A percentile compares a stretch with the other conserved stretches of the same genome.
These are phyloP conservation scores for Falco rusticolus DNA, from an alignment of 2,797 vertebrate species.

Conservation along the genomic window DNA sequence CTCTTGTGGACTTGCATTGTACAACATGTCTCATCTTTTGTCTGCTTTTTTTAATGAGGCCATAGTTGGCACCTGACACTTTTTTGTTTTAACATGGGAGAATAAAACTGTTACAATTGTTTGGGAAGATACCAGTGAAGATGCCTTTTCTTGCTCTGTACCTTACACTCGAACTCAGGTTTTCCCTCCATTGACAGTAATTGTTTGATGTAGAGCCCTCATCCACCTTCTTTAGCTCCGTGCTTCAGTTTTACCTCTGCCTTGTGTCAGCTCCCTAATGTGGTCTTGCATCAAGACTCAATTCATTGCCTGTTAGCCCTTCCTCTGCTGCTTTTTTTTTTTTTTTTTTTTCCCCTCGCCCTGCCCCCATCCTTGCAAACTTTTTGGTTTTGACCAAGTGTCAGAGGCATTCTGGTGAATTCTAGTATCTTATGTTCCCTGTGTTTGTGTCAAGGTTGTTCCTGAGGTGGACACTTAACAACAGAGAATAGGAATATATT, in stretches of 20 bases:
- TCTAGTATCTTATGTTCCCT: neutral
- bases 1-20: neutral
- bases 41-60: neutral
- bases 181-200: neutral
- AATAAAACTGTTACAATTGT: neutral
- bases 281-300: neutral
- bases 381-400: neutral
- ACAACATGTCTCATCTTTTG: neutral
- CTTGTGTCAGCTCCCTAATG: neutral
- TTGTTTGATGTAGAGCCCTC: neutral
- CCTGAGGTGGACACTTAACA: neutral
- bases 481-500: neutral
- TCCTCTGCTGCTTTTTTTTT: neutral
- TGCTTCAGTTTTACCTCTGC: neutral
- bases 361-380: accelerated
- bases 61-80: neutral
- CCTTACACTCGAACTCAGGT: neutral
- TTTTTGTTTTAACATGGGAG: neutral
- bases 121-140: neutral
- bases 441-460: neutral
- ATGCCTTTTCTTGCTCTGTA: neutral
- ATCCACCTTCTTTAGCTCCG: neutral
- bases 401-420: neutral
- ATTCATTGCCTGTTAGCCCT: neutral
- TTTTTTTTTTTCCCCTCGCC: accelerated